Evolutionary conservation across 2,888 invertebrate species (phyloP).

Genomic region (Syritta pipiens): DNA sequence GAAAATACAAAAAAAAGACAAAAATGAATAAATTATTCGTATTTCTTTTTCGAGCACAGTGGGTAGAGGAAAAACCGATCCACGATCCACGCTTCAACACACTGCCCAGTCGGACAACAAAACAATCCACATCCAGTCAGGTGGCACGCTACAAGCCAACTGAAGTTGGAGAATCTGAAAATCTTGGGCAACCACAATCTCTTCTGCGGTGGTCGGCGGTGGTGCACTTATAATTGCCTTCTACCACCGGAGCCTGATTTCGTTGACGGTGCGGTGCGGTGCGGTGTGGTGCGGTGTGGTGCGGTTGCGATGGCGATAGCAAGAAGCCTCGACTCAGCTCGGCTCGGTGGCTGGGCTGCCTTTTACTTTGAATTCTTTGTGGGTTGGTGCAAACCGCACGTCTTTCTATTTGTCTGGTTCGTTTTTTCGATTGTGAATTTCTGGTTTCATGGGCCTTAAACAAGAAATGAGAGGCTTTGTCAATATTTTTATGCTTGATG

Average conservation of each 20-base stretch:
- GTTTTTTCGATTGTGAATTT: constrained; percentile 53
- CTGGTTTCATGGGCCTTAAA: constrained; percentile 65
- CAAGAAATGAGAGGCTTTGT: constrained; percentile 58
- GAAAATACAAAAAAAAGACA: no score
- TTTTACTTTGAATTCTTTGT: constrained; percentile 64
- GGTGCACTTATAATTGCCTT: constrained; percentile 55
- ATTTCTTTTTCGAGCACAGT: not conserved
- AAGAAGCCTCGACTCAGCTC: constrained; percentile 49
- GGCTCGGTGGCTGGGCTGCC: constrained; percentile 34
- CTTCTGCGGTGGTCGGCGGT: constrained; percentile 36
- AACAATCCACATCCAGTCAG: constrained; percentile 66
- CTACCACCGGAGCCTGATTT: constrained; percentile 39
- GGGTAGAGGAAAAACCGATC: constrained; percentile 27
- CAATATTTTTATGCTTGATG: constrained; percentile 42
- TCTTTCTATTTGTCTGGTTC: constrained; percentile 27
- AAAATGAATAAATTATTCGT: constrained; percentile 35
- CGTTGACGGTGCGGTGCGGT: no score
- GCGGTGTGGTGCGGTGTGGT: no score
- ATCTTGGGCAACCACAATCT: constrained; percentile 59
- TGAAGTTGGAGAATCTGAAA: constrained; percentile 63
- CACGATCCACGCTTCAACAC: not conserved
- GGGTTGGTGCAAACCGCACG: constrained; percentile 49
- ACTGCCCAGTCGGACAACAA: constrained; percentile 36
- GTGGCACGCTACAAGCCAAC: constrained; percentile 69
- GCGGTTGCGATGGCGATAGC: no score